Evolutionary conservation across 2,888 invertebrate species (phyloP), one percentile per base, ranked within the genome.

Genomic region (Ochropleura plecta): DNA sequence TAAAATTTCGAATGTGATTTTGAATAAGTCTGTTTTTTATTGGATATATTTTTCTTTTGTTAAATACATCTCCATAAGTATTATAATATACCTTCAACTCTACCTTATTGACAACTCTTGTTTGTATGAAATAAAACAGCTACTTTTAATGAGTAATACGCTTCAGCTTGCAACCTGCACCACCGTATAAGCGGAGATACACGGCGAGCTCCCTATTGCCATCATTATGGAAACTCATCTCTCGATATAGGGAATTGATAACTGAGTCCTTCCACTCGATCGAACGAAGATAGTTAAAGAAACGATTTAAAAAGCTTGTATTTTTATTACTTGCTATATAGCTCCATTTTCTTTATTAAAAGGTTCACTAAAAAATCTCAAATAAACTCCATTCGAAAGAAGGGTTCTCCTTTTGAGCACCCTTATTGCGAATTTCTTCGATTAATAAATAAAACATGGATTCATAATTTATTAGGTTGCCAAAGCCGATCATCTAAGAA

Each of bases 201-300:
- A 84, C 87, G 86, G 88, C 78, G 89, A 91, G 91, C 84, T 87
- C 90, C 86, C 90, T 94, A 95, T 95, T 95, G 95, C 93, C 95
- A 93, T 95, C 95, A 94, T 95, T 95, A 95, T 92, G 91, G 92
- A 93, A 94, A 93, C 94, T 94, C 95, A 94, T 94, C 94, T 92
- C 92, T 90, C 94, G 93, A 93, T 93, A 93, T 90, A 93, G 91
- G 89, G 92, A 93, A 95, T 94, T 95, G 95, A 95, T 94, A 95
- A 94, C 94, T 90, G 93, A 91, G 92, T 92, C 93, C 86, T 93
- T 93, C 91, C 91, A 92, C 89, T 90, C 89, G 89, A 90, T 88
- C 89, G 90, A 92, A 91, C 90, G 63, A 69, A 79, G 70, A 71
- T 73, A 79, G 71, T 81, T 88, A 87, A 83, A 85, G 87, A 84